Conservation (phyloP, 2,797 vertebrate genomes). For the Enteromius paludinosus region DNA sequence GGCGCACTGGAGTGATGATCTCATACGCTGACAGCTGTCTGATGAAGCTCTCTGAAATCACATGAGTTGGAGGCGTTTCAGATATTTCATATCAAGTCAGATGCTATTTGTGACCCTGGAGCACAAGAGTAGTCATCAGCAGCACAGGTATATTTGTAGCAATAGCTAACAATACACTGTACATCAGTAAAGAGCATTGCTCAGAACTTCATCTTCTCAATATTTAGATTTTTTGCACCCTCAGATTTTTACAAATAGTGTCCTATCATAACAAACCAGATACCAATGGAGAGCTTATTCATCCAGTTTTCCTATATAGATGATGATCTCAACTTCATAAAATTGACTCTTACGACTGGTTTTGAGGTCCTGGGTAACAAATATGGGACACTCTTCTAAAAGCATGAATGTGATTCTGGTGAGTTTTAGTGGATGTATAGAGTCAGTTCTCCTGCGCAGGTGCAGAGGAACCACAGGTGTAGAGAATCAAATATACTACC, state of each 20-base stretch:
- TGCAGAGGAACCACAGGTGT: conserved; percentile 11
- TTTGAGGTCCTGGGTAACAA: neutral
- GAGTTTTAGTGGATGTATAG: neutral
- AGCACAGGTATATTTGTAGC: neutral
- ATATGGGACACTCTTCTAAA: neutral
- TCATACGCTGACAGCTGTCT: conserved; percentile 90
- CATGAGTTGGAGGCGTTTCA: neutral
- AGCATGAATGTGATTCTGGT: neutral
- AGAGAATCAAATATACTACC: neutral
- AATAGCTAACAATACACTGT: neutral
- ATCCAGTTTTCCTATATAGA: too few relatives aligned
- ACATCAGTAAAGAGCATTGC: neutral
- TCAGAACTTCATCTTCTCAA: neutral
- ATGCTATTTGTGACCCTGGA: neutral
- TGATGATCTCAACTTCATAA: neutral
- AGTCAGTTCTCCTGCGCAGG: neutral
- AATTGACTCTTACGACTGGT: neutral
- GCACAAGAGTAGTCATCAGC: neutral
- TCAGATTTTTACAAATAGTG: neutral
- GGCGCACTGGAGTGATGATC: conserved; percentile 88
- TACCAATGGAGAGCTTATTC: neutral
- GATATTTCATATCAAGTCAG: neutral
- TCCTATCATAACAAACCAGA: neutral
- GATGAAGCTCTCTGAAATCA: conserved; percentile 85
- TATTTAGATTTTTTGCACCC: too few relatives aligned